Conservation (phyloP, 1,140 invertebrate genomes). For the Nephotettix cincticeps region DNA sequence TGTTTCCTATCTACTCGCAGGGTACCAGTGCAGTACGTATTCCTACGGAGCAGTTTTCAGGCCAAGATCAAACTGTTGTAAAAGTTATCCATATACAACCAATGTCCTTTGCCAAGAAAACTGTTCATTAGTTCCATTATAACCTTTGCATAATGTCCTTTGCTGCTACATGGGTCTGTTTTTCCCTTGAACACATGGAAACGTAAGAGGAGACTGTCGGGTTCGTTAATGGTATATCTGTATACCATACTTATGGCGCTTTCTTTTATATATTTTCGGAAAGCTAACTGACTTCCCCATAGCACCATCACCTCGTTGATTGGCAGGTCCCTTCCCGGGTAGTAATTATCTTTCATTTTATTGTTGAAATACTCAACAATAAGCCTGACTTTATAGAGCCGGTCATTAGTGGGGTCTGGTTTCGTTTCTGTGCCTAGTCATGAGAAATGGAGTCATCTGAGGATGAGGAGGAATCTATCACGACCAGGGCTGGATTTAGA, state of each 20-base stretch:
- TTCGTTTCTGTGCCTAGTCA: no score
- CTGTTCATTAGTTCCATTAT: neutral
- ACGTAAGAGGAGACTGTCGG: neutral
- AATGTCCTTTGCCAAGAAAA: neutral
- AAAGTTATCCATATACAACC: neutral
- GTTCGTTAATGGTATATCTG: neutral
- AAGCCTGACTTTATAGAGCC: neutral
- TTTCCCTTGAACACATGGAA: slow-evolving; percentile 4
- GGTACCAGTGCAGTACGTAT: neutral
- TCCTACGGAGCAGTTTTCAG: neutral
- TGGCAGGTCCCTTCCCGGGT: neutral
- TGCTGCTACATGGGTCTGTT: neutral
- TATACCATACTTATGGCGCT: no score
- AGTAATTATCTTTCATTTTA: slow-evolving; percentile 13
- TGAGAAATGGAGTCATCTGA: neutral
- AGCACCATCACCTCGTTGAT: neutral
- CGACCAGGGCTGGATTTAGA: no score
- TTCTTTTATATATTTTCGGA: no score
- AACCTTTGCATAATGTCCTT: slow-evolving; percentile 9
- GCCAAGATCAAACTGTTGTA: neutral
- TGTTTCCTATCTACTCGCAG: neutral
- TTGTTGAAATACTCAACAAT: neutral
- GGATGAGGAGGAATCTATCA: neutral
- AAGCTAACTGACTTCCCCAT: neutral
- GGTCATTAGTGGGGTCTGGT: neutral